Conservation (phyloP, 2,113 vertebrate species). For the Phasianus colchicus region DNA sequence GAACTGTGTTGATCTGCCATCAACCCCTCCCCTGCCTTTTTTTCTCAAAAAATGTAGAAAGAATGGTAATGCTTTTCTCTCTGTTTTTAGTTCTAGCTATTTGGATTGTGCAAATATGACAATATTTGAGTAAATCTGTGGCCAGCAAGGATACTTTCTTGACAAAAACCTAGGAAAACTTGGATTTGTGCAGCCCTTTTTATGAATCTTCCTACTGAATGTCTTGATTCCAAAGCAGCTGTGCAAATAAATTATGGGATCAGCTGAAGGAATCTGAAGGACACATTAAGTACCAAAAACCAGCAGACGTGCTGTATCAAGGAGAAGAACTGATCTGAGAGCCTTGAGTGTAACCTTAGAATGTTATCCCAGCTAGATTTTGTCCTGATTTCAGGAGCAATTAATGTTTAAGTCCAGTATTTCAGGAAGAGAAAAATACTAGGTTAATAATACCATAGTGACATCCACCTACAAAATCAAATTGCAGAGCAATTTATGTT, state of each 20-base stretch:
- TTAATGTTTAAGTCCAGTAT: neutral
- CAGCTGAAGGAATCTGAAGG: neutral
- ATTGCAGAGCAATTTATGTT: neutral
- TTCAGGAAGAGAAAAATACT: neutral
- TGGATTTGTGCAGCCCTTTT: neutral
- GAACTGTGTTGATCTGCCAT: neutral
- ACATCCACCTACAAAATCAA: neutral
- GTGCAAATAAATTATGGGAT: neutral
- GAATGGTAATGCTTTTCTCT: neutral
- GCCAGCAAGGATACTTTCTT: neutral
- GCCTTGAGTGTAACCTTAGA: neutral
- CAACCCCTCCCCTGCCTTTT: conserved; percentile 6
- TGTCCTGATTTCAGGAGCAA: neutral
- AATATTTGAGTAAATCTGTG: neutral
- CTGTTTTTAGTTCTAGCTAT: neutral
- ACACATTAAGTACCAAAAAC: neutral
- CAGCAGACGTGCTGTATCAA: neutral
- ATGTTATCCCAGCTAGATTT: neutral
- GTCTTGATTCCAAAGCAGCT: neutral
- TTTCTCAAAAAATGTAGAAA: neutral
- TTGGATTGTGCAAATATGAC: neutral
- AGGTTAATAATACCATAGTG: neutral
- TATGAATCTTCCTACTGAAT: neutral
- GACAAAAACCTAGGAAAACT: neutral
- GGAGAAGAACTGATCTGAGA: neutral